Conservation (phyloP, 92 coral and sea anemone genomes). For the Parazoanthus atlanticus region DNA sequence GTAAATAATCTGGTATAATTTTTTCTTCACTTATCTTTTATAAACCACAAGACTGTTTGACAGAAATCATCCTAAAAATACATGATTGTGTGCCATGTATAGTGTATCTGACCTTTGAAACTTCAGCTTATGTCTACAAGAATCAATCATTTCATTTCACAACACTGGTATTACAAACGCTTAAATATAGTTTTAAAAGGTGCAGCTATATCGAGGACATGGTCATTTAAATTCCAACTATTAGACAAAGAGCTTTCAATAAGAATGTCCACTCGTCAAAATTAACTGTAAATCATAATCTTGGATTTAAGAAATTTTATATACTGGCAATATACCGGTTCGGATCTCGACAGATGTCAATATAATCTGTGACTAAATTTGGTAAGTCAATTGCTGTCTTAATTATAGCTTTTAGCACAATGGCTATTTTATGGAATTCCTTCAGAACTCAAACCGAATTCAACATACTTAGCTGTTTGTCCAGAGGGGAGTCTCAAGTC, state of each 20-base stretch:
- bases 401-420: slow-evolving; percentile 41
- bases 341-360: neutral
- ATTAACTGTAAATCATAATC: slow-evolving; percentile 5
- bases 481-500: neutral
- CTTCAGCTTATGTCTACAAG: neutral
- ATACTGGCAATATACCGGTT: neutral
- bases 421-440: slow-evolving; percentile 3
- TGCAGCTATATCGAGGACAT: too few species aligned
- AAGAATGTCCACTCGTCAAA: neutral
- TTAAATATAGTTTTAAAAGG: too few species aligned
- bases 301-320: neutral
- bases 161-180: too few species aligned
- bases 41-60: neutral
- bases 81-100: neutral
- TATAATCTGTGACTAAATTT: slow-evolving; percentile 31
- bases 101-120: neutral
- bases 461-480: slow-evolving; percentile 3
- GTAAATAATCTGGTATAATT: neutral
- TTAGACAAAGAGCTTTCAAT: neutral
- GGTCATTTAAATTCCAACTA: neutral
- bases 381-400: slow-evolving; percentile 33
- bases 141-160: neutral
- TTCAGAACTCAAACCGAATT: slow-evolving; percentile 2
- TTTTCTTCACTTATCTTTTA: neutral
- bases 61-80: neutral